These are phyloP conservation scores for Leucoraja erinaceus DNA, from an alignment of 2,113 vertebrate species.

Conservation along the genomic window DNA sequence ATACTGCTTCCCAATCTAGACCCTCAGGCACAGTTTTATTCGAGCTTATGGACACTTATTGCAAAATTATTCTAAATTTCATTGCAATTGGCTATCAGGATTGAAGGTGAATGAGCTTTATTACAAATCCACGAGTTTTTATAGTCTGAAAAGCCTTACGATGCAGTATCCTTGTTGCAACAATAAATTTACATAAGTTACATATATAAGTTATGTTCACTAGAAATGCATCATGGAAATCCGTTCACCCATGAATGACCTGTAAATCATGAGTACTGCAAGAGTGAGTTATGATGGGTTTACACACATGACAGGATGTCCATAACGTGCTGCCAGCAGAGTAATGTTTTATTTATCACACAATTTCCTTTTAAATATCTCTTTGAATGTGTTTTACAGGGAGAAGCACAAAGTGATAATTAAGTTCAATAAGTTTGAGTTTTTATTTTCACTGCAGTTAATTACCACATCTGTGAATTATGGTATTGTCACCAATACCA, in stretches of 20 bases:
- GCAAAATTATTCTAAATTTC: not conserved
- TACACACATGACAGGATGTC: conserved; percentile 33
- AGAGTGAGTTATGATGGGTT: conserved; percentile 35
- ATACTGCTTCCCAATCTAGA: not conserved
- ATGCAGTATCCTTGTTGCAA: not conserved
- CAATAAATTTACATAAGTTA: conserved; percentile 3
- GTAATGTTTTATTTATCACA: conserved; percentile 30
- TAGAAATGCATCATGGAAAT: conserved; percentile 28
- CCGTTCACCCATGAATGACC: conserved; percentile 14
- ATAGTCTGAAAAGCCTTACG: not conserved
- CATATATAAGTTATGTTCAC: not conserved
- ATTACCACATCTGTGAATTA: conserved; percentile 22
- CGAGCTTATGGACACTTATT: not conserved
- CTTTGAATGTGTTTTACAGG: conserved; percentile 18
- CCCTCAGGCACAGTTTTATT: not conserved
- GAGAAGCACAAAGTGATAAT: conserved; percentile 29
- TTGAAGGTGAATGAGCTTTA: conserved; percentile 18
- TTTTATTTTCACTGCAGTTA: conserved; percentile 34
- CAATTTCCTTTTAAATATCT: conserved; percentile 25
- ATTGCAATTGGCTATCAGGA: not conserved
- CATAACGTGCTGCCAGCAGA: not conserved
- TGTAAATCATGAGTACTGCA: conserved; percentile 14
- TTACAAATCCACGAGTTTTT: conserved; percentile 4
- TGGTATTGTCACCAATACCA: conserved; percentile 15
- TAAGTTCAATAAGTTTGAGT: conserved; percentile 9